A percentile compares a stretch with the other conserved stretches of the same genome.
phyloP scores from a whole-genome alignment of 2,113 vertebrate species.

The Pomatostomus ruficeps region DNA sequence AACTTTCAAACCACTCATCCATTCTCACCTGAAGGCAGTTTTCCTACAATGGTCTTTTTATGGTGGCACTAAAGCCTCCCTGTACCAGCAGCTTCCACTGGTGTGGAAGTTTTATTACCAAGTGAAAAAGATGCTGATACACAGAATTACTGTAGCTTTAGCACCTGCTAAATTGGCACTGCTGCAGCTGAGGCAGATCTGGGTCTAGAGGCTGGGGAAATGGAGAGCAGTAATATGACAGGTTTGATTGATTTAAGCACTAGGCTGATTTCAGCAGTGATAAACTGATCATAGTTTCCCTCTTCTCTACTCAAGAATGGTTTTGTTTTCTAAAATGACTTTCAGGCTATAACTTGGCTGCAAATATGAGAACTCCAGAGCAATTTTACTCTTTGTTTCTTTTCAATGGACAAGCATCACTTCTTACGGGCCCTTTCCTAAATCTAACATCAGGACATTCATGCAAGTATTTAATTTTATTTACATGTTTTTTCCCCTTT shows the following conservation, averaged over 20 bases:
- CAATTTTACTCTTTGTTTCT: not conserved
- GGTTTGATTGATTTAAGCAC: not conserved
- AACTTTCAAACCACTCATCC: constrained; percentile 6
- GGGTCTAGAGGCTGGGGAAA: not conserved
- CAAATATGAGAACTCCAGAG: not conserved
- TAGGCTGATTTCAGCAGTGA: not conserved
- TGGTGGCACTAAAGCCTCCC: not conserved
- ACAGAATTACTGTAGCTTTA: constrained; percentile 19
- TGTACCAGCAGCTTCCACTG: not conserved
- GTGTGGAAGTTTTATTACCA: constrained; percentile 6
- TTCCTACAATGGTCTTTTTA: constrained; percentile 38
- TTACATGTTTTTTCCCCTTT: not conserved
- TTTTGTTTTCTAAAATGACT: not conserved
- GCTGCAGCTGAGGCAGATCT: not conserved
- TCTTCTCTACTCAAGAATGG: not conserved
- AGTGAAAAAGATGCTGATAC: constrained; percentile 34
- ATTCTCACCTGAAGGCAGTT: constrained; percentile 26
- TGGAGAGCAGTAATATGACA: not conserved
- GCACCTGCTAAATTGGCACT: constrained; percentile 5
- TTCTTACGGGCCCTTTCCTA: not conserved
- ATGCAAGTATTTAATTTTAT: not conserved
- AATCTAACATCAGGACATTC: not conserved
- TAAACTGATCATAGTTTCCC: not conserved
- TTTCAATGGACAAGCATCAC: not conserved
- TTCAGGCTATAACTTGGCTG: not conserved